These are phyloP conservation scores for Osmoderma eremita DNA, from an alignment of 2,888 invertebrate species.

Conservation along the genomic window DNA sequence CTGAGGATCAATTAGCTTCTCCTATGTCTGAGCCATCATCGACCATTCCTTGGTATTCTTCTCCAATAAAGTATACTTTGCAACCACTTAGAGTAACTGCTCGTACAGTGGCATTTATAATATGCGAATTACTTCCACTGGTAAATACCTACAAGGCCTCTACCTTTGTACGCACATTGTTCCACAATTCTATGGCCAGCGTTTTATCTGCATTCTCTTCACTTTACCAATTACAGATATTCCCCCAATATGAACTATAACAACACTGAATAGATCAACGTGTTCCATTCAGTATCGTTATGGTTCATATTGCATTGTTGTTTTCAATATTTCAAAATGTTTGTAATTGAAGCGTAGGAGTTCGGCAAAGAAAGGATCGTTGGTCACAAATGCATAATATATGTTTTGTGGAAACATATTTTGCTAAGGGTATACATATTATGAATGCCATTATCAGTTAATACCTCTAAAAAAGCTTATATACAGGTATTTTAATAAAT, in stretches of 20 bases:
- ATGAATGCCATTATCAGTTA: no score
- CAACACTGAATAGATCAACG: background rate
- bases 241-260: background rate
- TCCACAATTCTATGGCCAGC: constrained; percentile 75
- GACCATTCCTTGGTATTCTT: constrained; percentile 96
- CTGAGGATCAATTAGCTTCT: constrained; percentile 96
- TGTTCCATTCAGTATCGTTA: no score
- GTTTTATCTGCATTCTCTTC: constrained; percentile 43
- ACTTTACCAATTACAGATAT: background rate
- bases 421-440: background rate
- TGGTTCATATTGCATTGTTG: no score
- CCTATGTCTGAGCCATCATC: constrained; percentile 95
- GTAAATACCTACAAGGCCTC: constrained; percentile 95
- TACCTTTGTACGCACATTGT: constrained; percentile 88
- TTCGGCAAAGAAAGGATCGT: background rate
- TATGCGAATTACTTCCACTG: constrained; percentile 96
- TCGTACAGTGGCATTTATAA: constrained; percentile 98
- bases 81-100: constrained; percentile 99
- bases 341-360: background rate
- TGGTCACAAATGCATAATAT: background rate
- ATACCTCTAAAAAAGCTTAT: no score
- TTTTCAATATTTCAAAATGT: constrained; percentile 12
- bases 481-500: no score
- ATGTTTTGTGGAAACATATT: constrained; percentile 6
- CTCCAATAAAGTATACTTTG: constrained; percentile 87